Evolutionary conservation across 2,113 vertebrate genomes (phyloP).

Genomic region (Laterallus jamaicensis): DNA sequence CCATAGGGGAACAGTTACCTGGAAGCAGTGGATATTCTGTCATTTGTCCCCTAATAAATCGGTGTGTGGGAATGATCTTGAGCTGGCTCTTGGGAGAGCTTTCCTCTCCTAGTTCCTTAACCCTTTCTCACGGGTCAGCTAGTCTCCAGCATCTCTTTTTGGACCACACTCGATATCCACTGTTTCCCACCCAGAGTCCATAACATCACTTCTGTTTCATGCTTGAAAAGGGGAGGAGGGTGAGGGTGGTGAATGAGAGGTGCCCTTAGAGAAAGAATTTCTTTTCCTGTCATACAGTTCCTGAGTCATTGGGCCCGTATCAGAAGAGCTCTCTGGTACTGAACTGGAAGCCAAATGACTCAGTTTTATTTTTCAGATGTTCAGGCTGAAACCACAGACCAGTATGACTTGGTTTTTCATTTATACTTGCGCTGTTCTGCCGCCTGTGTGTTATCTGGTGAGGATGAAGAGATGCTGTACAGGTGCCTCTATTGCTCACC

Average conservation of each 20-base stretch:
- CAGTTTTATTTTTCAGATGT: slow-evolving; percentile 24
- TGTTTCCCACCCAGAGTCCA: not conserved
- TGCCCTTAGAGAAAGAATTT: not conserved
- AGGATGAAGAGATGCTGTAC: not conserved
- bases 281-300: not conserved
- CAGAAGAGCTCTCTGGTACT: not conserved
- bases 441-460: not conserved
- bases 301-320: not conserved
- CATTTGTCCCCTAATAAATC: not conserved
- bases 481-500: slow-evolving; percentile 3
- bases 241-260: not conserved
- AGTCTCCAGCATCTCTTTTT: not conserved
- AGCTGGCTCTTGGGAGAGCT: not conserved
- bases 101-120: not conserved
- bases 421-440: not conserved
- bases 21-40: not conserved
- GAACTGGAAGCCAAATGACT: slow-evolving; percentile 7
- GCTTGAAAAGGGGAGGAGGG: not conserved
- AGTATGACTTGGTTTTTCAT: slow-evolving; percentile 9
- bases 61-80: not conserved
- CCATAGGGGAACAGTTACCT: not conserved
- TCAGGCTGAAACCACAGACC: not conserved
- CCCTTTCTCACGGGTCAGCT: not conserved
- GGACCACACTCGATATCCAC: not conserved
- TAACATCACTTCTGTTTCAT: not conserved